Evolutionary conservation across 2,797 vertebrate species (phyloP), one percentile per base, ranked within the genome.

Genomic region (Erpetoichthys calabaricus): DNA sequence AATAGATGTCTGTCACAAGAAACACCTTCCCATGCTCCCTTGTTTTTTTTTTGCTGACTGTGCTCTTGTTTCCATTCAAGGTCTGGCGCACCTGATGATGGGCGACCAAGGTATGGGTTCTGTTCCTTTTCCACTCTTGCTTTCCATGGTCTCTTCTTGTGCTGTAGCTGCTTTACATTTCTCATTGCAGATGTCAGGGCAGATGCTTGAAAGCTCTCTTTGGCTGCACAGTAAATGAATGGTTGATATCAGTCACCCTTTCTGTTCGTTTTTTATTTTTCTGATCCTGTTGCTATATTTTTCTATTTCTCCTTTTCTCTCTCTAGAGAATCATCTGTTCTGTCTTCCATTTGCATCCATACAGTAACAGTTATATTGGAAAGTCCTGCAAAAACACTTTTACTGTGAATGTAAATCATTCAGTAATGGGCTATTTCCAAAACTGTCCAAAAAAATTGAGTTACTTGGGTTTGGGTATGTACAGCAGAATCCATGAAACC

Each of bases 41-140:
- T 92, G 87, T 90, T 90, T 82, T 25, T 25, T 25, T 25, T 91
- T 89, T 96, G 87, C 93, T 98, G 93, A 98, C 91, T 97, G 80
- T 97, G 87, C 91, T 97, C 90, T 97, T 94, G 89, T 97, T 96
- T 94, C 85, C 92, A 91, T 94, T 96, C 87, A 96, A 97, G 95
- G 95, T 97, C 90, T 91, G 89, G 94, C 94, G 82, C 92, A 98
- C 91, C 88, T 98, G 93, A 97, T 96, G 95, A 97, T 97, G 95
- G 91, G 92, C 89, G 91, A 98, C 89, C 93, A 96, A 98, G 95
- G 94, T 98, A 98, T 91, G 94, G 83, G 82, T 83, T 91, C 83
- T 86, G 80, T 84, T 93, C 86, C 87, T 93, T 88, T 84, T 85
- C 83, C 87, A 86, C 75, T 94, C 91, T 82, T 87, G 90, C 89